Evolutionary conservation across 2,113 vertebrate genomes (phyloP), one percentile per base, ranked within the genome.

Genomic region (Phyllopteryx taeniolatus): DNA sequence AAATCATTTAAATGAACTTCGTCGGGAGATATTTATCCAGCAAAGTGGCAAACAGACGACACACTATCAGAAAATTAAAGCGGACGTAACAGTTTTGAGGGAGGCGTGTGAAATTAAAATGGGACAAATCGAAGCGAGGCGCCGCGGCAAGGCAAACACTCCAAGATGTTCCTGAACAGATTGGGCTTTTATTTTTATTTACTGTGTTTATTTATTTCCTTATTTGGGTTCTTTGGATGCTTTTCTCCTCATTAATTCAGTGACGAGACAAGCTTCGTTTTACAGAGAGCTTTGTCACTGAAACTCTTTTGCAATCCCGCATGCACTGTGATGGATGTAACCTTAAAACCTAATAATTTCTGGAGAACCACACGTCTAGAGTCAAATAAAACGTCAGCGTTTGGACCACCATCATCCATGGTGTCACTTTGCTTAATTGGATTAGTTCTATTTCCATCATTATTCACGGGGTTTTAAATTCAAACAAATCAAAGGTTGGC

Each of bases 1-100:
- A 86, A 88, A 83, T 85, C 82, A 89, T 89, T 89, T 88, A 86
- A 88, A 89, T 89, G 83, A 90, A 87, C 88, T 88, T 87, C 77
- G 81, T 59, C 69, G 74, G 71, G 70, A 83, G 83, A 89, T 88
- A 89, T 87, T 78, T 85, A 87, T 85, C 83, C 78, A 43, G 82
- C 68, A 75, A 83, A 88, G 78, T 83, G 84, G 79, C 70, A 75
- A 22, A 81, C 83, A 72, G 80, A 85, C 74, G 76, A 82, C 65
- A 78, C 79, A 81, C 86, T 89, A 87, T 88, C 86, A 87, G 86
- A 87, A 89, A 87, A 89, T 89, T 81, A 86, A 86, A 87, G 83
- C 67, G 79, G 76, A 79, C 79, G 69, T 74, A 72, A 76, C 72
- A 53, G 72, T 84, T 74, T 76, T 75, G 62, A 46, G n/a, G 42